phyloP scores from a whole-genome alignment of 1,140 invertebrate species.

The Parapsyche elsis region DNA sequence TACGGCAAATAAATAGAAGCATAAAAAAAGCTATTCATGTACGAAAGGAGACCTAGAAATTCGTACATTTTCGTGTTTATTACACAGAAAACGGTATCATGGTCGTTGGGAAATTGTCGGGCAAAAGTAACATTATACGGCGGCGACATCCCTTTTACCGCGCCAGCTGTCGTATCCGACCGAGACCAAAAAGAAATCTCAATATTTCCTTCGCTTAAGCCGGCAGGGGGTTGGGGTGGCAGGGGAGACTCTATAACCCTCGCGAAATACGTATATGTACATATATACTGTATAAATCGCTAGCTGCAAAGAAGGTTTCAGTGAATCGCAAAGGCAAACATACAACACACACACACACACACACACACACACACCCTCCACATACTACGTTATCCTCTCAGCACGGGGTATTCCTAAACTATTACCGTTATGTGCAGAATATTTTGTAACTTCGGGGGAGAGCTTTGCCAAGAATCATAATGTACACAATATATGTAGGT shows the following conservation, averaged over 20 bases:
- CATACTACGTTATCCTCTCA: constrained; percentile 9
- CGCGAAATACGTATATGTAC: background rate
- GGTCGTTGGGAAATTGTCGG: constrained; percentile 7
- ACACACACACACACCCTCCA: background rate
- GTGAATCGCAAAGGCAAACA: constrained; percentile 38
- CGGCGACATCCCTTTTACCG: constrained; percentile 10
- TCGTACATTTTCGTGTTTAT: constrained; percentile 12
- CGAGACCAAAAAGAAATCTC: constrained; percentile 40
- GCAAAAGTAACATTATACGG: constrained; percentile 28
- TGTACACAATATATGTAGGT: background rate
- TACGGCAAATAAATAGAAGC: background rate
- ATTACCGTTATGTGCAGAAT: constrained; percentile 26
- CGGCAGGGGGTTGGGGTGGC: background rate
- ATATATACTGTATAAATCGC: background rate
- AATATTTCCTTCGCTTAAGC: constrained; percentile 40
- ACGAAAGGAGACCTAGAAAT: background rate
- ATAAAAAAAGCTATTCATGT: background rate
- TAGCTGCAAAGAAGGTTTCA: background rate
- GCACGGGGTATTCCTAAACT: constrained; percentile 25
- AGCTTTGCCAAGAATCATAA: constrained; percentile 16
- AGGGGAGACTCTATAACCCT: background rate
- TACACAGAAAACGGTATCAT: background rate
- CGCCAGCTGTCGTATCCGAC: constrained; percentile 15
- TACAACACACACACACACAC: no score
- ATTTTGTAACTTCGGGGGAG: constrained; percentile 20